phyloP scores from a whole-genome alignment of 2,113 vertebrate genomes.

The Nematolebias whitei region DNA sequence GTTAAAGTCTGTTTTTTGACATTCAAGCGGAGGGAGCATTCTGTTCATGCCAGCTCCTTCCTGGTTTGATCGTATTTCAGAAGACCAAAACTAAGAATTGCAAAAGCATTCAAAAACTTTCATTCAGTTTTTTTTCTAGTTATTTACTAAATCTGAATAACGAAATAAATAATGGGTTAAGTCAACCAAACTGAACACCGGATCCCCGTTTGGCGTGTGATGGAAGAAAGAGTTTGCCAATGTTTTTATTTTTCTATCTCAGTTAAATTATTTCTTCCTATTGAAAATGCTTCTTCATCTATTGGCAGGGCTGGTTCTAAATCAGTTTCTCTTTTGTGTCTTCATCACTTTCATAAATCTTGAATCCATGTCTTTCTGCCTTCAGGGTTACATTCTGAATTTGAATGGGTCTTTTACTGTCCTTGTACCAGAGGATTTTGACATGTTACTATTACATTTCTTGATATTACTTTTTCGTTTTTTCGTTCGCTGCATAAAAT shows the following conservation, averaged over 20 bases:
- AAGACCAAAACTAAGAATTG: conserved; percentile 25
- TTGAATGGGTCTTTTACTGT: conserved; percentile 1
- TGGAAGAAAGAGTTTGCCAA: neutral
- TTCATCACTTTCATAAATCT: neutral
- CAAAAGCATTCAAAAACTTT: conserved; percentile 31
- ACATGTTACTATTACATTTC: conserved; percentile 1
- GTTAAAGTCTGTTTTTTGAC: conserved; percentile 74
- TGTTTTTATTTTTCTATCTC: neutral
- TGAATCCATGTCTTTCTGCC: conserved; percentile 1
- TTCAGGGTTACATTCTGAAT: conserved; percentile 4
- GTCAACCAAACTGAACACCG: neutral
- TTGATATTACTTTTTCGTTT: neutral
- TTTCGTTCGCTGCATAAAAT: neutral
- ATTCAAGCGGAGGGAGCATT: conserved; percentile 72
- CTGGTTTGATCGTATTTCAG: conserved; percentile 60
- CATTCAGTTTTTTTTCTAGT: neutral
- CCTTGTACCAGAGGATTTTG: neutral
- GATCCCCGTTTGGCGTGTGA: neutral
- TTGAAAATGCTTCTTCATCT: conserved; percentile 1
- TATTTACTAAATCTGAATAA: conserved; percentile 22
- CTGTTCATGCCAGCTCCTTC: conserved; percentile 58
- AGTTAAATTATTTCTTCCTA: neutral
- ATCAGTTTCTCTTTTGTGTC: neutral
- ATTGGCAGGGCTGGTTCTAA: neutral
- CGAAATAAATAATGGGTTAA: neutral